Base-by-base conservation (phyloP, 1,140 invertebrate species). In the Nixonia krombeini region DNA sequence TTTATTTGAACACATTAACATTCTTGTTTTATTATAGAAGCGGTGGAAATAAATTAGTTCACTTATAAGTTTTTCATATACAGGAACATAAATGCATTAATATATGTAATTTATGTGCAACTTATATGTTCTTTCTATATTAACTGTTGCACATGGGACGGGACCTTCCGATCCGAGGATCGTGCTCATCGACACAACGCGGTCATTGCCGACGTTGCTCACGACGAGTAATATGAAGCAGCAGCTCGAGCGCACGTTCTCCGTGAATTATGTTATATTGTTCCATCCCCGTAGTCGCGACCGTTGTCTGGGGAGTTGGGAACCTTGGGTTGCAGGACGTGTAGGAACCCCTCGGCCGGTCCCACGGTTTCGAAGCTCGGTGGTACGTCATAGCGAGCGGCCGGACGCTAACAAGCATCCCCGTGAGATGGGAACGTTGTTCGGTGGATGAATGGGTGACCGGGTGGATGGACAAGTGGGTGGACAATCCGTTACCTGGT, bases 261-360 rank as follows among this genome's bases (percentile, higher is more conserved):
- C 47, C 25, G 67, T 72, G 72, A 78, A 57, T 78, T 78, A 75
- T 75, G 59, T 70, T 17, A 71, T 74, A 75, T 78, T 78, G 75
- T 78, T 75, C 63, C 70, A 64, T 59, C 47, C 29, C 47, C 28
- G 31, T 61, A 42, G 65, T 18, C 49, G 21, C 50, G 57, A 57
- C 29, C 38, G 52, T 50, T 63, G 58, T 66, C 56, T 61, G 65
- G 63, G 55, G 62, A 65, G 62, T 42, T 49, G 58, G 53, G 58
- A 65, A 65, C 55, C 57, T 59, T 37, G 37, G 45, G 41, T 57
- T 53, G 61, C 44, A 56, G 53, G 44, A 63, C 47, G 31, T 28
- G 46, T 42, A 50, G 55, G 58, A 72, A 65, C 56, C 65, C 61
- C 49, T 40, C 62, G 49, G 52, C 40, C 42, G 47, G 45, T 40